Conservation (phyloP, 2,797 vertebrate species). For the Apogon talboti region DNA sequence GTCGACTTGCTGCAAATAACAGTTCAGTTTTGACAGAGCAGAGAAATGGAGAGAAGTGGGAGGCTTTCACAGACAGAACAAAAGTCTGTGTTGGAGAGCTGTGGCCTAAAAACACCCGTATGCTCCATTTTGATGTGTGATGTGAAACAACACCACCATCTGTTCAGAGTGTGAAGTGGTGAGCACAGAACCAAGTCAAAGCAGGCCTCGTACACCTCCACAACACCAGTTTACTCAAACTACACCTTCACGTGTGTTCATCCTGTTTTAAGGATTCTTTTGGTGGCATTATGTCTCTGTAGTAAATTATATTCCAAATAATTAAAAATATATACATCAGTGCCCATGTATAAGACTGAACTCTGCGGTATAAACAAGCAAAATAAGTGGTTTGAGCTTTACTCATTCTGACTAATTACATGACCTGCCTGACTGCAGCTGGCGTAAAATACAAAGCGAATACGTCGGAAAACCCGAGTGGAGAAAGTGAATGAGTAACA, state of each 20-base stretch:
- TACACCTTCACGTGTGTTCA: not conserved
- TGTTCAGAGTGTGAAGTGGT: conserved; percentile 53
- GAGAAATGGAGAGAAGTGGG: conserved; percentile 52
- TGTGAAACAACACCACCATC: conserved; percentile 67
- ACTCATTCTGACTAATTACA: conserved; percentile 63
- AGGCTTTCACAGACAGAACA: conserved; percentile 50
- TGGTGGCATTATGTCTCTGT: not conserved
- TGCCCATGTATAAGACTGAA: not conserved
- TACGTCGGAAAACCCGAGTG: conserved; percentile 38
- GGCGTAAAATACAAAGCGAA: conserved; percentile 9
- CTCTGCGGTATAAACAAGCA: conserved; percentile 20
- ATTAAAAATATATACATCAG: not conserved
- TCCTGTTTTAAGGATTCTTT: not conserved
- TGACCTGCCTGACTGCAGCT: conserved; percentile 26
- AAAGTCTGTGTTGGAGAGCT: conserved; percentile 56
- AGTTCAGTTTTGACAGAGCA: conserved; percentile 33
- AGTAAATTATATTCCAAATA: not conserved
- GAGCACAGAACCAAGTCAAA: conserved; percentile 8
- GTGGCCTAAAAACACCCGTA: conserved; percentile 57
- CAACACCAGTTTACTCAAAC: conserved; percentile 3
- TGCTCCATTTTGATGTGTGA: conserved; percentile 64
- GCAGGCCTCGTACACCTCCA: conserved; percentile 46
- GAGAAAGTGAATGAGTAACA: conserved; percentile 68
- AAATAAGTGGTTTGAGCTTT: conserved; percentile 45
- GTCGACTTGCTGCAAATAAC: conserved; percentile 39